Evolutionary conservation across 1,140 invertebrate genomes (phyloP).

Genomic region (Metopolophium dirhodum): DNA sequence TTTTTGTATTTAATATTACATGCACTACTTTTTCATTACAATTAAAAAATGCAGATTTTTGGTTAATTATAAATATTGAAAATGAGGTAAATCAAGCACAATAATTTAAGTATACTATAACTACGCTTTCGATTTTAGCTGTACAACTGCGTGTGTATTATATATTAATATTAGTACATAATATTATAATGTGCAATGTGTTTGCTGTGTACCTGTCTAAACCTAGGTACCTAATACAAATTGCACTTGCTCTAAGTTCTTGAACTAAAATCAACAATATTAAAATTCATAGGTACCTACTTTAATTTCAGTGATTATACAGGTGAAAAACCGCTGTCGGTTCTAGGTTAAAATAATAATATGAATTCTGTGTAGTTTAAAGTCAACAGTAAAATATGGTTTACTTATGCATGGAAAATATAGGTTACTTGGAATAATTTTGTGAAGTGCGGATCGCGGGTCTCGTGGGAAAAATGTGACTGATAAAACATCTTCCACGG

Average conservation of each 20-base stretch:
- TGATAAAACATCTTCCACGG: background rate
- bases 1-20: background rate
- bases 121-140: no score
- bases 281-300: background rate
- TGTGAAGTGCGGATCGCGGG: background rate
- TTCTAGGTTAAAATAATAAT: background rate
- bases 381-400: background rate
- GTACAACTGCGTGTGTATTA: no score
- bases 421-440: background rate
- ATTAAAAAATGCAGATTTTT: background rate
- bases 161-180: no score
- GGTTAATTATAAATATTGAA: background rate
- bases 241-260: background rate
- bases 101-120: no score
- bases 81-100: background rate
- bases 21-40: background rate
- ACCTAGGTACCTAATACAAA: no score
- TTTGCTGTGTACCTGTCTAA: no score
- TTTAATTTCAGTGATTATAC: background rate
- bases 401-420: background rate
- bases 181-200: no score
- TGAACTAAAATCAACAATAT: constrained; percentile 6
- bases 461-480: background rate
- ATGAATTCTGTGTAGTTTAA: background rate
- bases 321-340: background rate